Base-by-base conservation (phyloP, 1,140 invertebrate genomes). In the Aphaenogaster rudis region DNA sequence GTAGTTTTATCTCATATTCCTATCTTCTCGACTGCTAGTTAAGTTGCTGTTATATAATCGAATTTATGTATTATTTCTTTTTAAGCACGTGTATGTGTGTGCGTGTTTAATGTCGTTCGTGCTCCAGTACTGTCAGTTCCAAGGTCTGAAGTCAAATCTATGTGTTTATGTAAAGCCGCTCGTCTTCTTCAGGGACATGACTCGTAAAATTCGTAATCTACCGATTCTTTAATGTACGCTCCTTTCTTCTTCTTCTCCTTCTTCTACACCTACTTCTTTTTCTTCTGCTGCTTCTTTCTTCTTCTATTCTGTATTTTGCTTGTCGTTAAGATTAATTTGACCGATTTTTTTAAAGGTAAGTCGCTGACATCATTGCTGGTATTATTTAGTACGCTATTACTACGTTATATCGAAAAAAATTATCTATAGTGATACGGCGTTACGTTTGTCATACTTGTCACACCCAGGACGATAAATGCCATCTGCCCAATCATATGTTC, bases 181-280 rank as follows among this genome's bases (percentile, higher is more conserved):
- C 52, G 72, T 92, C 93, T 91, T 88, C 92, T 95, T 94, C 92
- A 89, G 92, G 94, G 93, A 94, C 92, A 94, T 92, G 93, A 94
- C 94, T 95, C 94, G 93, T 95, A 86, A 69, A 86, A 90, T 78
- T 82, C 52, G 80, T 74, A 82, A 57, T 91, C 88, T 86, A 78
- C 71, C 77, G 45, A 64, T 45, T 76, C 54, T 91, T 88, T 82
- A 82, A 86, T 91, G 76, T n/a, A n/a, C 57, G 69, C 71, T 88
- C 67, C 48, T 71, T 61, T 71, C 82, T 92, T 69, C 72, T 86
- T 89, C 76, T 91, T 57, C 79, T 86, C 28, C 71, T 77, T 61
- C 21, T 76, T 9, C 80, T 11, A 78, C 4, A 48, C 76, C 59
- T 33, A 21, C 76, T 67, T 76, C 11, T 54, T 85, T 50, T 86